Base-by-base conservation (phyloP, 35 echinoderm and acorn worm genomes). In the Ophiothrix spiculata region DNA sequence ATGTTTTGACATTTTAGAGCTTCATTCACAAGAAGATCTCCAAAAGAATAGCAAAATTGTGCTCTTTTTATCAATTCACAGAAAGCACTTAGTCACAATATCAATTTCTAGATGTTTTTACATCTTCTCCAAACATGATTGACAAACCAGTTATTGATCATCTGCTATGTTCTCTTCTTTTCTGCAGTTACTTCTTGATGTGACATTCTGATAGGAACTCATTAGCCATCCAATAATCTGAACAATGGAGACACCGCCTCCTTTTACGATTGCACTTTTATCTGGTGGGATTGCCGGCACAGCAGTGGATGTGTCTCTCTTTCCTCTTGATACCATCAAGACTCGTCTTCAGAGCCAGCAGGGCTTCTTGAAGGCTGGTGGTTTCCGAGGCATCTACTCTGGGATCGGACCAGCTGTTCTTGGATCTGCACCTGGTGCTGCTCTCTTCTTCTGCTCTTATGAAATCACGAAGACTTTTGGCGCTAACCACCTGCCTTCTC, bases 291-390 rank as follows among this genome's bases (percentile, higher is more conserved):
- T 91, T 14, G 96, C 96, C 80, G 96, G 96, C 35, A 63, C 88
- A 12, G 64, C 64, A 16, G 92, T 94, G 16, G 96, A 99, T 64
- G 60, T 88, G 29, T 94, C 92, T n/a, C 92, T 99, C 39, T 99
- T 89, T 75, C 96, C 96, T 11, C 56, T 99, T 32, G 96, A 99
- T 63, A 99, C 96, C 6, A 40, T 99, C 36, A 99, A 99, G 76
- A 99, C 96, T 3, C 89, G 96, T 37, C 92, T 99, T 31, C 96
- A 99, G 46, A 99, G 96, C 83, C 75, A 69, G 14, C 64, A 79
- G 31, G 96, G 96, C 36, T 99, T 99, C 76, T 83, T 90, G 37
- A 89, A 86, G 39, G 41, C 88, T 73, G 96, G 96, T n/a, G 96
- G 92, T 0, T 94, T 99, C 39, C 85, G 96, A 40, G 89, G 96